Percentiles rank a stretch among this genome's conserved stretches.
phyloP scores from a whole-genome alignment of 2,797 vertebrate species.

The Aselliscus stoliczkanus region DNA sequence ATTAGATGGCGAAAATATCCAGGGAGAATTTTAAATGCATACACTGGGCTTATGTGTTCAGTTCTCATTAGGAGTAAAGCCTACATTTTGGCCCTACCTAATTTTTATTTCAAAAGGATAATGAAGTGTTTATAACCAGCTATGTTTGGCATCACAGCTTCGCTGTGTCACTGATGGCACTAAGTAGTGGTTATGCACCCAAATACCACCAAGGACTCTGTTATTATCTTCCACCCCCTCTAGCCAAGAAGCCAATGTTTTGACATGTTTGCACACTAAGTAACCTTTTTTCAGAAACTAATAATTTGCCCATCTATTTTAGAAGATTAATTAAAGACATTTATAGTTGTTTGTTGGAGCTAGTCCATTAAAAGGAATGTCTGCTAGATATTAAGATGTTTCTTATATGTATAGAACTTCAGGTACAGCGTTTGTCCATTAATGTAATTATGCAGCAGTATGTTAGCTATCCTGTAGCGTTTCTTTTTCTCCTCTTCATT shows the following conservation, averaged over 20 bases:
- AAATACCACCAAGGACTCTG: neutral
- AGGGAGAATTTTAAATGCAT: neutral
- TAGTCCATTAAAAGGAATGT: neutral
- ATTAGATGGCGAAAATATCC: constrained; percentile 1
- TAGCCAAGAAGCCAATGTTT: neutral
- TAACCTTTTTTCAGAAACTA: neutral
- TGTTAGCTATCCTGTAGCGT: neutral
- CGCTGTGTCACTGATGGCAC: neutral
- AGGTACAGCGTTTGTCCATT: neutral
- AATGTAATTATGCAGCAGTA: neutral
- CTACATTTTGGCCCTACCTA: neutral
- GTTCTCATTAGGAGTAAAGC: neutral
- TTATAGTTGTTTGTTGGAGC: neutral
- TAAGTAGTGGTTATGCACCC: neutral
- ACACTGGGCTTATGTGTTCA: neutral
- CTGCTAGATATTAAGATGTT: neutral
- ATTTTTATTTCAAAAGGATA: neutral
- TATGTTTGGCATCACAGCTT: neutral
- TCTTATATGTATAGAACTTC: neutral
- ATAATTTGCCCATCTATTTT: neutral
- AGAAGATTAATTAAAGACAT: neutral
- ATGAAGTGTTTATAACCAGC: neutral
- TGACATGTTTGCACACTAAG: neutral
- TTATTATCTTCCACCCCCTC: neutral
- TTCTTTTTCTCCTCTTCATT: neutral